phyloP scores from a whole-genome alignment of 1,140 invertebrate species.

The Neodiprion fabricii region DNA sequence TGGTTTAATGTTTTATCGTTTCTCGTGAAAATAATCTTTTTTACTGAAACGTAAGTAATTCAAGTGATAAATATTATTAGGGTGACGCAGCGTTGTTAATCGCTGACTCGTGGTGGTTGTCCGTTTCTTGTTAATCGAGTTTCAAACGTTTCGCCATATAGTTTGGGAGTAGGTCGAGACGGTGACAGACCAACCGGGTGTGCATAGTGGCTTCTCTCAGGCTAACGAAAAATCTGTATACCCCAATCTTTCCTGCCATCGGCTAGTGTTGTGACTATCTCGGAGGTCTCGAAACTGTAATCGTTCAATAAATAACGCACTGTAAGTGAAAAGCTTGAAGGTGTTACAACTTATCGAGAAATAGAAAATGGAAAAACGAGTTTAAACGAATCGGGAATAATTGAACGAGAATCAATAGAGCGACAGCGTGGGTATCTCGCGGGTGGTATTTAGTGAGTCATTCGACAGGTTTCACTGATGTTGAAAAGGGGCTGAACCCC shows the following conservation, averaged over 20 bases:
- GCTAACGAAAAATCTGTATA: background rate
- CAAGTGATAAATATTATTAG: constrained; percentile 14
- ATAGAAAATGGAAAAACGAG: no score
- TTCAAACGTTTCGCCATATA: constrained; percentile 13
- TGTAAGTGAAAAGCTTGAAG: no score
- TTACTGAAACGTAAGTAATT: constrained; percentile 70
- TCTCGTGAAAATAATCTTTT: constrained; percentile 68
- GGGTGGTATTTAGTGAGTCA: constrained; percentile 4
- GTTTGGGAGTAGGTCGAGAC: constrained; percentile 33
- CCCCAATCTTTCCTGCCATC: no score
- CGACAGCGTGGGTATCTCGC: constrained; percentile 43
- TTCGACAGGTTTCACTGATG: background rate
- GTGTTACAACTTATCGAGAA: no score
- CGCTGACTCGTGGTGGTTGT: constrained; percentile 16
- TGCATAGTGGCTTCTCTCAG: constrained; percentile 3
- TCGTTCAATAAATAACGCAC: no score
- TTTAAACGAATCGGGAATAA: background rate
- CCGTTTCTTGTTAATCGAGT: constrained; percentile 19
- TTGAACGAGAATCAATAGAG: constrained; percentile 41
- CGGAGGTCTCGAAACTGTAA: no score
- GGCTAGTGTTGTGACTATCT: no score
- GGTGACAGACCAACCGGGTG: constrained; percentile 32
- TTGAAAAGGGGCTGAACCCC: background rate
- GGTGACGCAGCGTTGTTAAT: constrained; percentile 2
- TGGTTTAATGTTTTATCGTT: constrained; percentile 74